A percentile compares a stretch with the other conserved stretches of the same genome.
Evolutionary conservation across 2,113 vertebrate genomes (phyloP).

Genomic region (Prunella fulvescens): DNA sequence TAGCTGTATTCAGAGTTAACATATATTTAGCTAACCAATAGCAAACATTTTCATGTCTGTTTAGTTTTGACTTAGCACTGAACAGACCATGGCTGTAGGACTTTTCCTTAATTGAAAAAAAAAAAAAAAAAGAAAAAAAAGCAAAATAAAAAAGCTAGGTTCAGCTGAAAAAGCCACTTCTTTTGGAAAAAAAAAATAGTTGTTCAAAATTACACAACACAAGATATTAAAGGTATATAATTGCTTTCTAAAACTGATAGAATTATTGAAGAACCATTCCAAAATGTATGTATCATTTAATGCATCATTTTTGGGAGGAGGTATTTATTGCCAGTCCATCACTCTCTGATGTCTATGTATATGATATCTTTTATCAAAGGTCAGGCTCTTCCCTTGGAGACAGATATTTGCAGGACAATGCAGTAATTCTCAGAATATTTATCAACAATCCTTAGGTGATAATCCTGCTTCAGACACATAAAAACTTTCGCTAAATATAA

Average conservation of each 20-base stretch:
- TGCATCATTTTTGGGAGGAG: neutral
- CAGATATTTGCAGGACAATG: neutral
- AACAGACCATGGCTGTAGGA: neutral
- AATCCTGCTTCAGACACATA: neutral
- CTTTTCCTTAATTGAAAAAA: neutral
- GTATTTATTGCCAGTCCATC: neutral
- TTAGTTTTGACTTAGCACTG: neutral
- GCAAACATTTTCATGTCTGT: neutral
- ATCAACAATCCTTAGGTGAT: neutral
- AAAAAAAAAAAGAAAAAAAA: neutral
- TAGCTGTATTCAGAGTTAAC: neutral
- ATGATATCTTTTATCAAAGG: neutral
- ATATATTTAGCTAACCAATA: neutral
- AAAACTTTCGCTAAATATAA: neutral
- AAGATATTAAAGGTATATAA: neutral
- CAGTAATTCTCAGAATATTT: neutral
- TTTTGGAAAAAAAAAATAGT: neutral
- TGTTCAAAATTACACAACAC: neutral
- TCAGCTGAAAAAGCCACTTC: fast-evolving
- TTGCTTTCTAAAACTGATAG: neutral
- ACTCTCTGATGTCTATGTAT: neutral
- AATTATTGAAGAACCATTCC: neutral
- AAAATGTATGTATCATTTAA: neutral
- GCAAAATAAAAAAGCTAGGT: neutral
- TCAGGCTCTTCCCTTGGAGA: neutral